A percentile compares a stretch with the other conserved stretches of the same genome.
These are phyloP conservation scores for Nestor notabilis DNA, from an alignment of 2,113 vertebrate species.

Conservation along the genomic window DNA sequence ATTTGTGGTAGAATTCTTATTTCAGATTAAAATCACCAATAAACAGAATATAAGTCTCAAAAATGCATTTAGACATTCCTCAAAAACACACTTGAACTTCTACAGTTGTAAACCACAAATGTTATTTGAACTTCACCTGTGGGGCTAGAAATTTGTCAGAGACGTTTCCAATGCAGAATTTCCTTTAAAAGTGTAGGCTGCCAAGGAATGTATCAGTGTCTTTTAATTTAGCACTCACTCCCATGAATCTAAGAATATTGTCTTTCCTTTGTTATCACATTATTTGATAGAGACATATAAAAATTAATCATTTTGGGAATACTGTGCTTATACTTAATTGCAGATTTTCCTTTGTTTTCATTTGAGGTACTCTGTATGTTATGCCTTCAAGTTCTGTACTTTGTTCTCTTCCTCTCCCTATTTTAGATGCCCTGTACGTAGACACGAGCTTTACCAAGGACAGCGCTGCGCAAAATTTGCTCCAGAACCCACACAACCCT, in stretches of 20 bases:
- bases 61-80: neutral
- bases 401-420: constrained; percentile 54
- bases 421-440: constrained; percentile 81
- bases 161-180: neutral
- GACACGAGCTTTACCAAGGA: constrained; percentile 80
- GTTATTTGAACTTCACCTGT: neutral
- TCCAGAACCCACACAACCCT: constrained; percentile 73
- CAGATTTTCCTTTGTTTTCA: neutral
- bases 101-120: neutral
- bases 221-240: neutral
- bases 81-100: neutral
- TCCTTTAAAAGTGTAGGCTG: neutral
- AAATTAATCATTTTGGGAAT: neutral
- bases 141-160: neutral
- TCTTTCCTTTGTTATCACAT: neutral
- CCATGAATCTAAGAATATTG: neutral
- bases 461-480: constrained; percentile 81
- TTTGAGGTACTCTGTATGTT: neutral
- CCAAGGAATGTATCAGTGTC: neutral
- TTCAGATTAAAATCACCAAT: neutral
- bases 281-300: neutral
- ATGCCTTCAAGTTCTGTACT: neutral
- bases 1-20: neutral
- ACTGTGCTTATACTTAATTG: neutral
- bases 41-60: neutral